Percentiles rank a stretch among this genome's conserved stretches.
Evolutionary conservation across 2,888 invertebrate species (phyloP).

Genomic region (Baronia brevicornis): DNA sequence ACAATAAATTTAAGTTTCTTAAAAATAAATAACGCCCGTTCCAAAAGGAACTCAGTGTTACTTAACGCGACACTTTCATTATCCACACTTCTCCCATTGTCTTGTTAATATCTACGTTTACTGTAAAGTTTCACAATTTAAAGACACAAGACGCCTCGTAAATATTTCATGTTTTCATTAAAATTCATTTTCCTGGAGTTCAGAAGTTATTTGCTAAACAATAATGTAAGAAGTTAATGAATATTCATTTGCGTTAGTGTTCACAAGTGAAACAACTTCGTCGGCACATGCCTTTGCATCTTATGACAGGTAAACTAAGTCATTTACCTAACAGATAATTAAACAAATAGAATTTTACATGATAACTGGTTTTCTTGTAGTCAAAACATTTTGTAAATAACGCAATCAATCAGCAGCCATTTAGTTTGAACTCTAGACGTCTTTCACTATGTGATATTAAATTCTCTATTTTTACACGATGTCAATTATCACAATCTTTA

Average conservation of each 20-base stretch:
- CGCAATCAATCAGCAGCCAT: too few relatives aligned
- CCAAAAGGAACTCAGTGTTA: constrained; percentile 1
- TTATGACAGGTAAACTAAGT: constrained; percentile 1
- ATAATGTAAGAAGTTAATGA: constrained; percentile 37
- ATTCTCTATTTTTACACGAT: too few relatives aligned
- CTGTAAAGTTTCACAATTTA: constrained; percentile 52
- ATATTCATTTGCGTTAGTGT: constrained; percentile 40
- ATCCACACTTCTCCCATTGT: constrained; percentile 45
- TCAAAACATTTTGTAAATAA: too few relatives aligned
- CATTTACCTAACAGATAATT: too few relatives aligned
- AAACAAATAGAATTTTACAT: too few relatives aligned
- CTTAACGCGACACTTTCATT: constrained; percentile 30
- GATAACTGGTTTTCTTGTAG: too few relatives aligned
- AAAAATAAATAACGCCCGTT: constrained; percentile 13
- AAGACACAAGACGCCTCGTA: constrained; percentile 49
- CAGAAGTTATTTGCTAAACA: constrained; percentile 49
- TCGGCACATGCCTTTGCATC: constrained; percentile 9
- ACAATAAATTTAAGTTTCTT: constrained; percentile 7
- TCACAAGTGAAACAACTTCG: constrained; percentile 21
- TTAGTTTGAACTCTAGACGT: too few relatives aligned
- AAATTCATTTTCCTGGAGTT: constrained; percentile 40
- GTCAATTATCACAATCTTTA: too few relatives aligned
- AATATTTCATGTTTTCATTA: constrained; percentile 59
- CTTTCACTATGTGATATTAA: too few relatives aligned
- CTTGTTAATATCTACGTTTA: constrained; percentile 54